These are phyloP conservation scores for Takifugu bimaculatus DNA, from an alignment of 2,113 vertebrate genomes.

Conservation along the genomic window DNA sequence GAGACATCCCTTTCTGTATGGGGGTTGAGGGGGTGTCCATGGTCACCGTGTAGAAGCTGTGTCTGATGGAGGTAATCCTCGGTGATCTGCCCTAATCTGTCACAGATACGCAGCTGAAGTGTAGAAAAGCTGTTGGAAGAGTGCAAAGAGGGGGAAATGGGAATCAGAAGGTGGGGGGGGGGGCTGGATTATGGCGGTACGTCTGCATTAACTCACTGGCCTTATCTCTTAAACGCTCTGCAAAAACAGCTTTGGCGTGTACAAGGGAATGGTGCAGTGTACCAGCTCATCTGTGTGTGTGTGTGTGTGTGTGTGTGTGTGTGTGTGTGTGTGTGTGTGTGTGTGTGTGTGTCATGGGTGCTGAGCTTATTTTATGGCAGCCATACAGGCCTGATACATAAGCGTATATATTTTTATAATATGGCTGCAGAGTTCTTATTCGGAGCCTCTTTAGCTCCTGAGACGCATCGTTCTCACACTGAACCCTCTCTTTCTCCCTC, in stretches of 20 bases:
- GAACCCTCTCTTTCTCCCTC: slow-evolving; percentile 5
- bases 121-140: slow-evolving; percentile 55
- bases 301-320: slow-evolving; percentile 4
- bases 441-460: not conserved
- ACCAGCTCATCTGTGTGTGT: slow-evolving; percentile 15
- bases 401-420: slow-evolving; percentile 17
- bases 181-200: slow-evolving; percentile 72
- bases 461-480: not conserved
- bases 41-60: slow-evolving; percentile 63
- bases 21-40: slow-evolving; percentile 32
- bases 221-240: slow-evolving; percentile 74
- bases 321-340: slow-evolving; percentile 11
- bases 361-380: slow-evolving; percentile 50
- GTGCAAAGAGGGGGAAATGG: slow-evolving; percentile 25
- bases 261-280: slow-evolving; percentile 30
- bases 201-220: slow-evolving; percentile 71
- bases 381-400: slow-evolving; percentile 42
- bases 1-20: slow-evolving; percentile 1
- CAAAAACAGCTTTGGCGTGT: slow-evolving; percentile 69
- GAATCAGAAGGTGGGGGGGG: slow-evolving; percentile 41
- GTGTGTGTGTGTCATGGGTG: slow-evolving; percentile 34
- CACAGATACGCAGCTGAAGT: slow-evolving; percentile 75
- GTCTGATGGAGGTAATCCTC: slow-evolving; percentile 75
- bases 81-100: slow-evolving; percentile 79
- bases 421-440: slow-evolving; percentile 9